These are phyloP conservation scores for Trachelus troglodyta DNA, from an alignment of 2,888 invertebrate species.

Conservation along the genomic window DNA sequence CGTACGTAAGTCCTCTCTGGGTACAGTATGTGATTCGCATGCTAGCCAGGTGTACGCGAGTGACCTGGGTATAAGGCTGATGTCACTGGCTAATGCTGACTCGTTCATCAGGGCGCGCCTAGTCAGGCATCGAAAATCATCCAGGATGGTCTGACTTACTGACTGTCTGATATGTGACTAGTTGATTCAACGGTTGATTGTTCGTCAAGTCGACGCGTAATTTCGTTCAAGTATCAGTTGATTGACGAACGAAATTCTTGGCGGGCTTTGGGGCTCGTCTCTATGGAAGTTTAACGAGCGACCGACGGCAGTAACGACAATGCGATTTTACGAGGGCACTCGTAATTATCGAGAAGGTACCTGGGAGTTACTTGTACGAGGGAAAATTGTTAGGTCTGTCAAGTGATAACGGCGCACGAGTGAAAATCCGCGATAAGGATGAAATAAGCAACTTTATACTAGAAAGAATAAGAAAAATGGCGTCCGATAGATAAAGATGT, in stretches of 20 bases:
- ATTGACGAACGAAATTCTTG: not conserved
- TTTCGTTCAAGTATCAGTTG: not conserved
- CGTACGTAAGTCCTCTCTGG: not conserved
- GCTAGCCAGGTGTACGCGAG: not conserved
- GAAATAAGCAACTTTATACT: not conserved
- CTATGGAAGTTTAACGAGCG: not conserved
- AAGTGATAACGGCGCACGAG: not conserved
- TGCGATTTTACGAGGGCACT: not conserved
- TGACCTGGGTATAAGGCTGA: not conserved
- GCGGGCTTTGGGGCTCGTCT: not conserved
- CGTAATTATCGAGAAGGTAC: not conserved
- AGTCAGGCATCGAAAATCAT: not conserved
- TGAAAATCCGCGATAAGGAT: not conserved
- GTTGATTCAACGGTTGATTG: not conserved
- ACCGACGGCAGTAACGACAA: not conserved
- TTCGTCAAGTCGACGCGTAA: not conserved
- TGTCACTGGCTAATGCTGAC: not conserved
- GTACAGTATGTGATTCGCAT: not conserved
- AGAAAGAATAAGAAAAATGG: not conserved
- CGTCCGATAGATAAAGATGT: not conserved
- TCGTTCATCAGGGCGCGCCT: not conserved
- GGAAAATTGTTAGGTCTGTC: not conserved
- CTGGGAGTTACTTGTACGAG: not conserved
- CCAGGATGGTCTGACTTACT: not conserved
- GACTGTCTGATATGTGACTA: not conserved